These are phyloP conservation scores for Muntiacus muntjak DNA, from an alignment of 2,113 vertebrate genomes.

Conservation along the genomic window DNA sequence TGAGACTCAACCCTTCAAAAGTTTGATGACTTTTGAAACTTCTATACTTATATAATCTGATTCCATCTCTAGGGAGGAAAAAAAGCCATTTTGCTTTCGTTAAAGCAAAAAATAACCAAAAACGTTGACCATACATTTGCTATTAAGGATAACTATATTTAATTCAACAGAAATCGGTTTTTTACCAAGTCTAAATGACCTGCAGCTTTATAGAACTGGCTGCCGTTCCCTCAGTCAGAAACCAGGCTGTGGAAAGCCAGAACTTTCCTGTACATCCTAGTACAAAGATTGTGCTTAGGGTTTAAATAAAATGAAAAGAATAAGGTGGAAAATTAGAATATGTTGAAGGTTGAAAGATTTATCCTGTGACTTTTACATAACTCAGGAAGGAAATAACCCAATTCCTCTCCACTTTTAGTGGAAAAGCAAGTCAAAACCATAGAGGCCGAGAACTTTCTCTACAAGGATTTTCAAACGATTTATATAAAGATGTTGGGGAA, in stretches of 20 bases:
- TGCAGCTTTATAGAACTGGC: slow-evolving; percentile 11
- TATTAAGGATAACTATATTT: slow-evolving; percentile 37
- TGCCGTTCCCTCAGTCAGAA: slow-evolving; percentile 24
- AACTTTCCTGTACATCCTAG: not conserved
- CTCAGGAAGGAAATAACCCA: slow-evolving; percentile 55
- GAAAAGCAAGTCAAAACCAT: slow-evolving; percentile 29
- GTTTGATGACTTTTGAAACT: slow-evolving; percentile 38
- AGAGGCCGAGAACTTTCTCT: slow-evolving; percentile 3
- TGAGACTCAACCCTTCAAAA: slow-evolving; percentile 22
- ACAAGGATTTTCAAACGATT: not conserved
- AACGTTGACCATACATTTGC: not conserved
- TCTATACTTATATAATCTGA: slow-evolving; percentile 2
- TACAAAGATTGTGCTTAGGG: slow-evolving; percentile 20
- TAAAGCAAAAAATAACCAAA: slow-evolving; percentile 18
- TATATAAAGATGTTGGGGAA: slow-evolving; percentile 50
- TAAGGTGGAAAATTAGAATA: slow-evolving; percentile 49
- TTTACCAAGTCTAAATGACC: slow-evolving; percentile 4
- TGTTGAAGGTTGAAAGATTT: slow-evolving; percentile 33
- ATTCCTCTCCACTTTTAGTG: slow-evolving; percentile 36
- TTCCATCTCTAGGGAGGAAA: not conserved
- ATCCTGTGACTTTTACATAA: slow-evolving; percentile 58
- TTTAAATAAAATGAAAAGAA: slow-evolving; percentile 62
- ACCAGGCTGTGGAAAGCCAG: slow-evolving; percentile 7
- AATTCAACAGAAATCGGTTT: slow-evolving; percentile 32
- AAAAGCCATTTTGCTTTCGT: slow-evolving; percentile 26